Percentiles rank a stretch among this genome's conserved stretches.
Evolutionary conservation across 2,888 invertebrate genomes (phyloP).

Genomic region (Hyposoter dolosus): DNA sequence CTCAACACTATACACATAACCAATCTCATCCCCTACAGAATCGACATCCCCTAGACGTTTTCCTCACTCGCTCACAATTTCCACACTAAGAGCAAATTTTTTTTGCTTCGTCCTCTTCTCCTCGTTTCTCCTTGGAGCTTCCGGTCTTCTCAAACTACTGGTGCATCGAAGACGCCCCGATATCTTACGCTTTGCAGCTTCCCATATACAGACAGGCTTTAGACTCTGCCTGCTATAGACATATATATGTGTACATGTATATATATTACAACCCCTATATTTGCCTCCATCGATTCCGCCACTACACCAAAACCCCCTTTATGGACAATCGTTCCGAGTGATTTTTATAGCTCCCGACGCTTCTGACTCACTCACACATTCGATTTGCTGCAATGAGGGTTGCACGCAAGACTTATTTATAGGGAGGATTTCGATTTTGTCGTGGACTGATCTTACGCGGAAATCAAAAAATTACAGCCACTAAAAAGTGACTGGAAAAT

Average conservation of each 20-base stretch:
- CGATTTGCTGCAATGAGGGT: constrained; percentile 23
- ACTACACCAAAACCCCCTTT: constrained; percentile 24
- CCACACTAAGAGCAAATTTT: constrained; percentile 44
- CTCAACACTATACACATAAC: constrained; percentile 29
- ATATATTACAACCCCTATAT: constrained; percentile 34
- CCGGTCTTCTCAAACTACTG: constrained; percentile 35
- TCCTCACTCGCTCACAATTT: constrained; percentile 53
- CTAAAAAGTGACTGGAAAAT: background rate
- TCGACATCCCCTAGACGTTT: constrained; percentile 50
- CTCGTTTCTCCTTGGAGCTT: constrained; percentile 5
- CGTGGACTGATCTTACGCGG: background rate
- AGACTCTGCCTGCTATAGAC: background rate
- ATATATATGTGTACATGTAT: constrained; percentile 22
- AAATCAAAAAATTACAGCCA: background rate
- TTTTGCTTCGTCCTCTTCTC: background rate
- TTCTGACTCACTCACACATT: background rate
- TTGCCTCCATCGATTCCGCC: constrained; percentile 61
- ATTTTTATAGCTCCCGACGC: constrained; percentile 56
- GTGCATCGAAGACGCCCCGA: constrained; percentile 80
- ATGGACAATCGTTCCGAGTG: constrained; percentile 53
- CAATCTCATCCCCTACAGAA: constrained; percentile 40
- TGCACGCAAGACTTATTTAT: constrained; percentile 15
- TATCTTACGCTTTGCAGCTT: constrained; percentile 77
- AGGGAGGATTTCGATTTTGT: background rate
- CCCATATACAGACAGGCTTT: constrained; percentile 14